Percentiles rank a stretch among this genome's conserved stretches.
phyloP scores from a whole-genome alignment of 2,888 invertebrate species.

The Beris chalybata region DNA sequence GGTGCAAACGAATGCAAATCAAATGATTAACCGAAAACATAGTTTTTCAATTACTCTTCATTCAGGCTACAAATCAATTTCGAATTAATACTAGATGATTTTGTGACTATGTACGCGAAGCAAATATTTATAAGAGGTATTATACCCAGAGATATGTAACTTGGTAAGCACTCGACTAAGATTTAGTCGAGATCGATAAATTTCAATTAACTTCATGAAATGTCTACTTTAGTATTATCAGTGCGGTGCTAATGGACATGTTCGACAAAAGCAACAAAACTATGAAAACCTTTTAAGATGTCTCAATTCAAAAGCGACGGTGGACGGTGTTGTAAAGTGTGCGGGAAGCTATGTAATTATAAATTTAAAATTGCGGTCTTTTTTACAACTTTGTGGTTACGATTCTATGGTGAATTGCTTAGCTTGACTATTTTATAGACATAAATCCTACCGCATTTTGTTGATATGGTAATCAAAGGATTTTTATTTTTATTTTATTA shows the following conservation, averaged over 20 bases:
- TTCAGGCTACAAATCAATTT: conserved; percentile 25
- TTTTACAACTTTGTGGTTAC: no score
- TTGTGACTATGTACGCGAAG: not conserved
- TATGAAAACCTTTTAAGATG: conserved; percentile 31
- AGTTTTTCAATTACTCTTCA: conserved; percentile 29
- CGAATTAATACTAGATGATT: conserved; percentile 13
- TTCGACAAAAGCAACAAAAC: conserved; percentile 10
- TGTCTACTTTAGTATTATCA: conserved; percentile 5
- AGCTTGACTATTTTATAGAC: no score
- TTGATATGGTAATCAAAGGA: no score
- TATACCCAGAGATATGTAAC: no score
- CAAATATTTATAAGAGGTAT: not conserved
- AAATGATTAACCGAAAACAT: conserved; percentile 27
- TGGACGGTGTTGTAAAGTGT: not conserved
- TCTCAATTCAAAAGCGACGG: conserved; percentile 26
- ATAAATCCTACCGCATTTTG: no score
- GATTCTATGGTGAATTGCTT: no score
- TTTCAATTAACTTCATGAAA: conserved; percentile 29
- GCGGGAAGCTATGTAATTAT: no score
- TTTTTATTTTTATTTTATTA: no score
- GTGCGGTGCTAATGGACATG: conserved; percentile 15
- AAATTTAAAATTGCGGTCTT: no score
- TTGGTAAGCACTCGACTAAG: conserved; percentile 18
- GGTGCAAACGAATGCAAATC: conserved; percentile 15
- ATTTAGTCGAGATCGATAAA: conserved; percentile 20